A percentile compares a stretch with the other conserved stretches of the same genome.
phyloP scores from a whole-genome alignment of 2,797 vertebrate species.

The Rhynchotus rufescens region DNA sequence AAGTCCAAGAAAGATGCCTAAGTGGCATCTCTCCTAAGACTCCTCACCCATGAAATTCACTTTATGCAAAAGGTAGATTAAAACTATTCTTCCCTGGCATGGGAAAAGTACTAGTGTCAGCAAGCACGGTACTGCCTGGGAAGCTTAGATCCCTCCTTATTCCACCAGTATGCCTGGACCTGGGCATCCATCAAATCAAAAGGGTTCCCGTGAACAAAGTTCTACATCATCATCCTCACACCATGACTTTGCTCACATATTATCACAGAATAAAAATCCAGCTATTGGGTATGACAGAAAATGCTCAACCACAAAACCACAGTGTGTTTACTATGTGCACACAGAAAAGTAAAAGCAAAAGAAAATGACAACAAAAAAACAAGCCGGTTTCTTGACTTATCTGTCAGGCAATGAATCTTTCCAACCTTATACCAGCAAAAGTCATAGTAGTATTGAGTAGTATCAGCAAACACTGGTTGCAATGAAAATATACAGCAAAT shows the following conservation, averaged over 20 bases:
- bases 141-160: background rate
- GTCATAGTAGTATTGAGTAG: constrained; percentile 55
- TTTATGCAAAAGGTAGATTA: background rate
- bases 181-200: background rate
- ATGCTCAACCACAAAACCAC: background rate
- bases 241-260: constrained; percentile 40
- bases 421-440: constrained; percentile 28
- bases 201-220: constrained; percentile 37
- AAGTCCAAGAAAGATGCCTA: background rate
- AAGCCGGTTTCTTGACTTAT: constrained; percentile 41
- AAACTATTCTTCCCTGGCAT: background rate
- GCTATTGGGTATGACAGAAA: background rate
- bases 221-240: constrained; percentile 41
- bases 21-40: background rate
- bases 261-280: constrained; percentile 19
- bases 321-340: background rate
- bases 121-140: background rate
- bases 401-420: constrained; percentile 60
- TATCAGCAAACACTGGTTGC: constrained; percentile 53
- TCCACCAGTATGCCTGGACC: background rate
- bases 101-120: background rate
- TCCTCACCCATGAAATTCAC: background rate
- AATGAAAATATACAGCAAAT: constrained; percentile 52
- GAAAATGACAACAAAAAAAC: background rate
- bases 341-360: constrained; percentile 10